Evolutionary conservation across 2,888 invertebrate species (phyloP).

Genomic region (Scaptodrosophila latifasciaeformis): DNA sequence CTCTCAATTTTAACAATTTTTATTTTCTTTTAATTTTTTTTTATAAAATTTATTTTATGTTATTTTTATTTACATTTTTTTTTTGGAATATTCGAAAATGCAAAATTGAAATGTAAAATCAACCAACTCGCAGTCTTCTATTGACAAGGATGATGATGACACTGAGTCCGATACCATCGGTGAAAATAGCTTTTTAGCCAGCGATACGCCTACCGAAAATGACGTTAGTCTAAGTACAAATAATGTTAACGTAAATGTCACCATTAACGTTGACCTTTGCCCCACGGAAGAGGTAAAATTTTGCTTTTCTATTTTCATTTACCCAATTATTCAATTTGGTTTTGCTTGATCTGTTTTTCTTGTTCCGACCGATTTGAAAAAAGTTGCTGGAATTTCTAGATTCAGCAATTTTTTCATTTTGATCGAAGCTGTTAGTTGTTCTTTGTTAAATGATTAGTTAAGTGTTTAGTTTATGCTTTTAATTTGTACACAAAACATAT

Average conservation of each 20-base stretch:
- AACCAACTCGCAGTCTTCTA: slow-evolving; percentile 63
- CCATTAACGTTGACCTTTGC: not conserved
- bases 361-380: too few species aligned
- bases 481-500: too few species aligned
- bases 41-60: not conserved
- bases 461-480: too few species aligned
- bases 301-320: not conserved
- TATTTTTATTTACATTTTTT: slow-evolving; percentile 19
- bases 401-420: too few species aligned
- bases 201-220: slow-evolving; percentile 58
- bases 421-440: too few species aligned
- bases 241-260: slow-evolving; percentile 9
- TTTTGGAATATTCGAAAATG: slow-evolving; percentile 11
- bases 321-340: not conserved
- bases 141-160: slow-evolving; percentile 49
- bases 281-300: slow-evolving; percentile 40
- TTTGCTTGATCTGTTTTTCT: too few species aligned
- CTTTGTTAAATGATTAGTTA: too few species aligned
- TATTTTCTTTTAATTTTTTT: too few species aligned
- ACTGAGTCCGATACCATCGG: slow-evolving; percentile 49
- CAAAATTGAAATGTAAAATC: too few species aligned
- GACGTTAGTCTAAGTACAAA: slow-evolving; percentile 35
- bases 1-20: too few species aligned
- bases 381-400: too few species aligned
- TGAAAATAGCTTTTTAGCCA: slow-evolving; percentile 51